These are phyloP conservation scores for Sycophaga agraensis DNA, from an alignment of 1,140 invertebrate genomes.

Conservation along the genomic window DNA sequence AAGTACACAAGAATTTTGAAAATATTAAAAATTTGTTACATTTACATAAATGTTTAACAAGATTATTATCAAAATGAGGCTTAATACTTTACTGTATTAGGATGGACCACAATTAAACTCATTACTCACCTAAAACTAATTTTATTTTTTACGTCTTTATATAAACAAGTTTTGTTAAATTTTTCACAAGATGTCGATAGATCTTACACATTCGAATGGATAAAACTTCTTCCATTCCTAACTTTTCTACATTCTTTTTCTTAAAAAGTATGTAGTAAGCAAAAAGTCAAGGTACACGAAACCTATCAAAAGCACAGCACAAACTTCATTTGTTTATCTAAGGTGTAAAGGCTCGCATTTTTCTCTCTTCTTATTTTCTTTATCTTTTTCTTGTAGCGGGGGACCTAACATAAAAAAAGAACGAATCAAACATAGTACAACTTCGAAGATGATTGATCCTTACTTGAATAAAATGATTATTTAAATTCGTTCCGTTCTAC, in stretches of 20 bases:
- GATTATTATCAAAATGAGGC: too few species aligned
- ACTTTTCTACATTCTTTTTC: not conserved
- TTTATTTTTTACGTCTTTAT: not conserved
- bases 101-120: too few species aligned
- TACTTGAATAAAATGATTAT: too few species aligned
- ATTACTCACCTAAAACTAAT: not conserved
- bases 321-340: constrained; percentile 14
- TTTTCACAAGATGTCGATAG: not conserved
- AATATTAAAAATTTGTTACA: too few species aligned
- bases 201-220: not conserved
- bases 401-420: too few species aligned
- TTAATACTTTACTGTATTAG: too few species aligned
- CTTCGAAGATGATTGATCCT: too few species aligned
- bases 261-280: not conserved
- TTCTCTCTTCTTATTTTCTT: not conserved
- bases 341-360: not conserved
- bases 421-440: too few species aligned
- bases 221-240: not conserved
- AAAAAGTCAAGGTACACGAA: not conserved
- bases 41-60: too few species aligned
- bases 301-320: not conserved
- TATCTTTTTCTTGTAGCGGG: not conserved
- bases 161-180: not conserved
- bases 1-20: too few species aligned
- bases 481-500: too few species aligned